Evolutionary conservation across 2,888 invertebrate genomes (phyloP).

Genomic region (Hypomecis punctinalis): DNA sequence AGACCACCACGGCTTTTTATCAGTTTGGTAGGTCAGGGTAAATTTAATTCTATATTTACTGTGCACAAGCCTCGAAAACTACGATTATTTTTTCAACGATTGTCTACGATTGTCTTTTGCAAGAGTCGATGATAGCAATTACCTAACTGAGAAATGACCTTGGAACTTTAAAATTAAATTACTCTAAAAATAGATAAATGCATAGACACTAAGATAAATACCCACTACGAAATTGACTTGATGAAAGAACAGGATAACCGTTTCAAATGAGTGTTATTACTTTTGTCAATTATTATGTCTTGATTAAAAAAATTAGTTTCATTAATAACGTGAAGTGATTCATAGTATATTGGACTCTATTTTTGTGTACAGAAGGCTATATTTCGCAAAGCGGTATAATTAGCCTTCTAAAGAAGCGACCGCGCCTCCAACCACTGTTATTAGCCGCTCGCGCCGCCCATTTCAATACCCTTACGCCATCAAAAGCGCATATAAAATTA

Average conservation of each 20-base stretch:
- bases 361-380: background rate
- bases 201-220: too few relatives aligned
- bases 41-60: too few relatives aligned
- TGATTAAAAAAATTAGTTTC: slow-evolving; percentile 11
- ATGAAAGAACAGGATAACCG: background rate
- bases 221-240: background rate
- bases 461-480: slow-evolving; percentile 49
- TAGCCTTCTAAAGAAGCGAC: slow-evolving; percentile 58
- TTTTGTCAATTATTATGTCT: slow-evolving; percentile 14
- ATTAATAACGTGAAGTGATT: slow-evolving; percentile 20
- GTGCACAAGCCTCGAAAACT: too few relatives aligned
- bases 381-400: slow-evolving; percentile 50
- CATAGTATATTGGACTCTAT: slow-evolving; percentile 24
- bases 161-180: too few relatives aligned
- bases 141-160: too few relatives aligned
- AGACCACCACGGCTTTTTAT: too few relatives aligned
- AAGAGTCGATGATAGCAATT: too few relatives aligned
- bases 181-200: too few relatives aligned
- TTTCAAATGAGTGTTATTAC: slow-evolving; percentile 1
- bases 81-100: too few relatives aligned
- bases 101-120: too few relatives aligned
- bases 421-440: slow-evolving; percentile 48
- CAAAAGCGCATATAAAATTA: slow-evolving; percentile 55
- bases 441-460: slow-evolving; percentile 59
- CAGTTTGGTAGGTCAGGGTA: too few relatives aligned